Conservation (phyloP, 2,797 vertebrate genomes). For the Salarias fasciatus region DNA sequence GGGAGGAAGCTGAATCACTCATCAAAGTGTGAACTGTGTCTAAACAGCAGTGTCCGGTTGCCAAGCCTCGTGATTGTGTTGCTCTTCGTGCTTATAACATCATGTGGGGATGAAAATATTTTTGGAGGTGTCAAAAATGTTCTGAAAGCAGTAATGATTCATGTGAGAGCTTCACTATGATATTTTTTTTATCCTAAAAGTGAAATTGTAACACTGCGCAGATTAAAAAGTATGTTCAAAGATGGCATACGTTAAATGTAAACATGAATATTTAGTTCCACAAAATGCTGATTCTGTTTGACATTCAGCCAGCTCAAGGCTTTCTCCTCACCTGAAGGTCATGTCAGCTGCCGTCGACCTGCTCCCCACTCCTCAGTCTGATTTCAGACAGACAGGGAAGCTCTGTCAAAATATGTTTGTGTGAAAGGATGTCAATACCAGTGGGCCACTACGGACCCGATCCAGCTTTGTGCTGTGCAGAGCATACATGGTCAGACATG, state of each 20-base stretch:
- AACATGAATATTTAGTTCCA: too few species aligned
- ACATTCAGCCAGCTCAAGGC: background rate
- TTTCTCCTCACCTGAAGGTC: too few species aligned
- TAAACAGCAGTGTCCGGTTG: slow-evolving; percentile 17
- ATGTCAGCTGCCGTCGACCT: slow-evolving; percentile 11
- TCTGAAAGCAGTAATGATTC: too few species aligned
- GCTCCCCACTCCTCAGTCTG: slow-evolving; percentile 1
- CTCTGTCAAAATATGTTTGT: slow-evolving; percentile 31
- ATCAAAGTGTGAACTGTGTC: slow-evolving; percentile 54
- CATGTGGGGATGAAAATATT: background rate
- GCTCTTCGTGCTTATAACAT: too few species aligned
- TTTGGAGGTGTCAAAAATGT: background rate
- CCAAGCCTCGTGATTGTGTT: slow-evolving; percentile 13
- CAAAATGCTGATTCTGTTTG: background rate
- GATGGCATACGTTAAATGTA: too few species aligned
- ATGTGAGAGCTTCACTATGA: too few species aligned
- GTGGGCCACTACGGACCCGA: slow-evolving; percentile 11
- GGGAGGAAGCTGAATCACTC: slow-evolving; percentile 67
- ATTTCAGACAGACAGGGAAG: slow-evolving; percentile 11
- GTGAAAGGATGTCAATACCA: slow-evolving; percentile 35
- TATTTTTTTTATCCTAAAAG: too few species aligned
- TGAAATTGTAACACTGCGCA: too few species aligned
- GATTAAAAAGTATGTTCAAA: too few species aligned
- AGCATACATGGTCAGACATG: background rate
- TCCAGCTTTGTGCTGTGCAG: slow-evolving; percentile 17